Evolutionary conservation across 2,888 invertebrate genomes (phyloP), one percentile per base, ranked within the genome.

Genomic region (Aporophyla nigra): DNA sequence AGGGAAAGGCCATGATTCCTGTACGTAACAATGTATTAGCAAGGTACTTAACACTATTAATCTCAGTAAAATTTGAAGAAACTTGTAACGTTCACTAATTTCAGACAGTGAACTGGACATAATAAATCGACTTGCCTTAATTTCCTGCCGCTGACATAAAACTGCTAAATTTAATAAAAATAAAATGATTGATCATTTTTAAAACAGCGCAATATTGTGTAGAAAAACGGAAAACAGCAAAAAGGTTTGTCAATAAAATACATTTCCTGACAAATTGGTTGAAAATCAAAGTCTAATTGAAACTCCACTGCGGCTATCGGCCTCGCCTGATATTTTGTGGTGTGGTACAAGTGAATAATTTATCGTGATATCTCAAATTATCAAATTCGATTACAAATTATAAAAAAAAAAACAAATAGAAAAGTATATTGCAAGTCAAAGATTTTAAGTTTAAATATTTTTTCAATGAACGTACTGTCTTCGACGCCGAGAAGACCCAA

Each of bases 211-310:
- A 49, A 56, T 46, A 54, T 74, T 76, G 72, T 56, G 2, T 58
- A 40, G 46, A 58, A 72, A 84, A 67, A 43, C n/a, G 16, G 19
- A 12, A 63, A 81, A 59, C 53, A 33, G 16, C 21, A 74, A 62
- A 62, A 67, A 72, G 10, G n/a, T 70, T 62, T 49, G n/a, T 24
- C 49, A 74, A 71, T 69, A 77, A 78, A 84, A 75, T 75, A 76
- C 43, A 80, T 84, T 81, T 80, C 51, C 71, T 71, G 73, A 79
- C 66, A 85, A 87, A 86, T 86, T 86, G 81, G 73, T 84, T 86
- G 76, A 83, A 88, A 88, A 88, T 88, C 82, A 87, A 86, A 88
- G 74, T 83, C 73, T 87, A 85, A 88, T 89, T 86, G 84, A 84
- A 87, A 84, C 82, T 82, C 66, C 62, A 79, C 68, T 78, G 79